Percentiles rank a stretch among this genome's conserved stretches.
Conservation (phyloP, 2,797 vertebrate species). For the Cyclura pinguis region DNA sequence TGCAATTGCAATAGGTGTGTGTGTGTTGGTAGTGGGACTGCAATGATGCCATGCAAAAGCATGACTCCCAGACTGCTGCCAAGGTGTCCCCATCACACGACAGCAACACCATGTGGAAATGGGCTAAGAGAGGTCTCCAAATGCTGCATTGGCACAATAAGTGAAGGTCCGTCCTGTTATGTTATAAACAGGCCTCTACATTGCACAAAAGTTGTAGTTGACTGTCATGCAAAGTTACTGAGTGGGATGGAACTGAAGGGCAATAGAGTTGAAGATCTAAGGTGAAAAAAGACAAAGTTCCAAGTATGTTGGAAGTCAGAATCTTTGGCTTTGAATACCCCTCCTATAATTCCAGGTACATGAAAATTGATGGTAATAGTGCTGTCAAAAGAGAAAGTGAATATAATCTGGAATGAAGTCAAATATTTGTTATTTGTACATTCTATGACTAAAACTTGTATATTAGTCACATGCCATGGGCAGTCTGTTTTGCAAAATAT, state of each 20-base stretch:
- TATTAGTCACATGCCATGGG: not conserved
- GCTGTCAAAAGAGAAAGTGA: not conserved
- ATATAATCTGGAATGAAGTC: not conserved
- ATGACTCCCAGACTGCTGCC: too few species aligned
- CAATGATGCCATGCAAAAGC: too few species aligned
- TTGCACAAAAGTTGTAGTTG: not conserved
- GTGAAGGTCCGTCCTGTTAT: not conserved
- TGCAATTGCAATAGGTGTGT: too few species aligned
- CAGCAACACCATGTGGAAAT: too few species aligned
- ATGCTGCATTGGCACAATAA: not conserved
- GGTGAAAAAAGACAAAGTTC: not conserved
- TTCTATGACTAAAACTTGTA: not conserved
- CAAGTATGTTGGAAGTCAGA: not conserved
- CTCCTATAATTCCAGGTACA: not conserved
- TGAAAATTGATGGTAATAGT: not conserved
- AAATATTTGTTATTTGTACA: not conserved
- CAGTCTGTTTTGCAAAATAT: too few species aligned
- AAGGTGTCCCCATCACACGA: too few species aligned
- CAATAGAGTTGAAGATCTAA: not conserved
- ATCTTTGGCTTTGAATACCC: not conserved
- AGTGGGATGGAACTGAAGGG: not conserved
- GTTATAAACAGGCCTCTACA: not conserved
- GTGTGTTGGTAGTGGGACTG: too few species aligned
- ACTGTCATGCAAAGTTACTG: not conserved
- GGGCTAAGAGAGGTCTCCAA: not conserved